Percentiles rank a stretch among this genome's conserved stretches.
Evolutionary conservation across 2,113 vertebrate species (phyloP).

Genomic region (Psilopsiagon aurifrons): DNA sequence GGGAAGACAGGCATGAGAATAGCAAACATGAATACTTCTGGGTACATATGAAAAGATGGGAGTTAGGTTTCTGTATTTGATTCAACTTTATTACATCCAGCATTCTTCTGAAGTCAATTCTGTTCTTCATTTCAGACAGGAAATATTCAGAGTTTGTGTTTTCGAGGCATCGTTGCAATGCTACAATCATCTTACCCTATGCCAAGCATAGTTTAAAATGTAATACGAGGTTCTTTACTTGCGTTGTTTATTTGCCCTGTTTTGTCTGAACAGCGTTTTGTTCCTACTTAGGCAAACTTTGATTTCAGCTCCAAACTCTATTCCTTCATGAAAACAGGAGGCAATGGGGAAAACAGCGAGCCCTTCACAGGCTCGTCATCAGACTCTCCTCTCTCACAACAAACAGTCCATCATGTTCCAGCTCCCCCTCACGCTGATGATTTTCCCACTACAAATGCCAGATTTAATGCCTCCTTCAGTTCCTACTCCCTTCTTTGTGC

Average conservation of each 20-base stretch:
- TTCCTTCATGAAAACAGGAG: conserved; percentile 19
- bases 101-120: neutral
- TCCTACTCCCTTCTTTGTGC: conserved; percentile 24
- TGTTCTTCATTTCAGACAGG: neutral
- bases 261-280: neutral
- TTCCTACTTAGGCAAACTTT: conserved; percentile 7
- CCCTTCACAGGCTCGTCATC: neutral
- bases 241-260: neutral
- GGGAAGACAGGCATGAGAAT: neutral
- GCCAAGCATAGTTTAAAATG: conserved; percentile 42
- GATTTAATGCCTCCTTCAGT: conserved; percentile 50
- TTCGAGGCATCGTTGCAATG: conserved; percentile 26
- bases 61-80: neutral
- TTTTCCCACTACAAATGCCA: conserved; percentile 46
- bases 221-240: conserved; percentile 8
- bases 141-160: conserved; percentile 43
- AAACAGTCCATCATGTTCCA: conserved; percentile 51
- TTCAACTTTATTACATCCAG: neutral
- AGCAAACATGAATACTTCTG: neutral
- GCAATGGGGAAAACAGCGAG: conserved; percentile 20
- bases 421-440: conserved; percentile 26
- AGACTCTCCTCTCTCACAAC: conserved; percentile 51
- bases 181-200: conserved; percentile 1
- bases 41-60: neutral
- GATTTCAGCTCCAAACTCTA: conserved; percentile 3